Base-by-base conservation (phyloP, 2,888 invertebrate genomes). In the Eupithecia exiguata region DNA sequence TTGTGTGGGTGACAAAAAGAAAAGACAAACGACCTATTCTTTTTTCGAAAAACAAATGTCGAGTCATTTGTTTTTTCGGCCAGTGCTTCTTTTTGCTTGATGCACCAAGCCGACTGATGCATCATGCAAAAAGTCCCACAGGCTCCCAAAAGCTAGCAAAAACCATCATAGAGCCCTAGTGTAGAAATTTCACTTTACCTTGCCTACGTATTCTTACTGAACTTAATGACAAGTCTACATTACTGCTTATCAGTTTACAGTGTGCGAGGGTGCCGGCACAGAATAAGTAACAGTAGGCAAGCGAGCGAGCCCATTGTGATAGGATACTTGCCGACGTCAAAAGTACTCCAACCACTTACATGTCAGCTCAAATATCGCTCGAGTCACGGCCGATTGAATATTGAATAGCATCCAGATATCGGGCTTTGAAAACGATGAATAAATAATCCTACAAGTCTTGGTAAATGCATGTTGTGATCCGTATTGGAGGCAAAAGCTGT, bases 351-450 rank as follows among this genome's bases (percentile, higher is more conserved):
- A 82, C 83, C 86, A 87, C 88, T 90, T 88, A 87, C 83, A 85
- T 82, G 84, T 81, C 83, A 83, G 81, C 83, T 82, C 85, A 86
- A 91, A 91, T 89, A 85, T 88, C 88, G 84, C 81, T 83, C 82
- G 84, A 89, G 90, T 92, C 92, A 92, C 84, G 92, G 91, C 83
- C 90, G 87, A 88, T 88, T 86, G 88, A 86, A 84, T 85, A 83
- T 83, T 85, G 85, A 88, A 87, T 89, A 84, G 86, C 86, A 87
- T 84, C 84, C 84, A 84, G 82, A 86, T 84, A 80, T 82, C 83
- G 80, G 81, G 18, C 25, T 65, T 65, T 65, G 65, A 66, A 38
- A 66, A 66, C 38, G 38, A 66, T 66, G 66, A 65, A 40, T 66
- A 66, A 58, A 58, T 36, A 35, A 18, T n/a, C 18, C 25, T 66